Evolutionary conservation across 2,888 invertebrate species (phyloP).

Genomic region (Eudemis profundana): DNA sequence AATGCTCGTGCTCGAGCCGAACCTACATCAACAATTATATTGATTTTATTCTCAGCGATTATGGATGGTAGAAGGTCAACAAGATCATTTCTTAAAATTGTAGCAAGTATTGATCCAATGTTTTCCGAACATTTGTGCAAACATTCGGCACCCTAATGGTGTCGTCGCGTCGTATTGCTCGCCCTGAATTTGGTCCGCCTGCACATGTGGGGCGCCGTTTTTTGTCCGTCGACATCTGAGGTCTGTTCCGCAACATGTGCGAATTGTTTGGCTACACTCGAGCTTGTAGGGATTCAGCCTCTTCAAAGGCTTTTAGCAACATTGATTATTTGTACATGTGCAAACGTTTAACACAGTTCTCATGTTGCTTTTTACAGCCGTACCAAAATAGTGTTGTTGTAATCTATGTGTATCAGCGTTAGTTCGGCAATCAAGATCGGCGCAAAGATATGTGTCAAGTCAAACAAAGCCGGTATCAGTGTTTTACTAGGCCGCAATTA

Average conservation of each 20-base stretch:
- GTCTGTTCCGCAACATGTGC: constrained; percentile 75
- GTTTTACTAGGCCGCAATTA: constrained; percentile 16
- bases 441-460: constrained; percentile 27
- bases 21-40: constrained; percentile 30
- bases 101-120: neutral
- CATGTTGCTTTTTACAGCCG: constrained; percentile 1
- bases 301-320: constrained; percentile 39
- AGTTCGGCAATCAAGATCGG: constrained; percentile 36
- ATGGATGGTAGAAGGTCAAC: neutral
- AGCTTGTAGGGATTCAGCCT: constrained; percentile 62
- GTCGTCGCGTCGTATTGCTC: constrained; percentile 54
- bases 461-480: constrained; percentile 30
- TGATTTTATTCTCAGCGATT: constrained; percentile 9
- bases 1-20: constrained; percentile 25
- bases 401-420: constrained; percentile 17
- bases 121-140: constrained; percentile 11
- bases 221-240: constrained; percentile 77
- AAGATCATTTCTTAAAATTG: neutral
- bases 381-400: constrained; percentile 2
- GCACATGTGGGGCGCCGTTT: constrained; percentile 77
- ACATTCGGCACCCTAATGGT: constrained; percentile 34
- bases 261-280: constrained; percentile 62
- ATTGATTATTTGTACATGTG: constrained; percentile 37
- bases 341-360: constrained; percentile 12
- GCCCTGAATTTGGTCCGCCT: constrained; percentile 64